Evolutionary conservation across 1,140 invertebrate genomes (phyloP).

Genomic region (Ooceraea biroi): DNA sequence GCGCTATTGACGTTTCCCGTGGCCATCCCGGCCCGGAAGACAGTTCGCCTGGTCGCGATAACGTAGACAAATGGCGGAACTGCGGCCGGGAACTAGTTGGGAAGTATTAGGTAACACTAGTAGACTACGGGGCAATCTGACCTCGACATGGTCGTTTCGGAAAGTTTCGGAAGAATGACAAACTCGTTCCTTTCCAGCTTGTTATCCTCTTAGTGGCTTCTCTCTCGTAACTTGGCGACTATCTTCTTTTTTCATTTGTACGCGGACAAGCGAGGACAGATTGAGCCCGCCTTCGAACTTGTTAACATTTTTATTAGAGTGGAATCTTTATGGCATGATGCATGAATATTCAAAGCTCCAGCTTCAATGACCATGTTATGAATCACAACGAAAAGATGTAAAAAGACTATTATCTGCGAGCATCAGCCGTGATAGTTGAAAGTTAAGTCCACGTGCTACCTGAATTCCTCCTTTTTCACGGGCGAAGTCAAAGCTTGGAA

Average conservation of each 20-base stretch:
- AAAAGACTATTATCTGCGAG: neutral
- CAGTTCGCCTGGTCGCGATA: neutral
- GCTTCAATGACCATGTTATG: neutral
- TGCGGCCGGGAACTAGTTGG: neutral
- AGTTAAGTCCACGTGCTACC: slow-evolving; percentile 6
- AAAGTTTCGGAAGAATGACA: neutral
- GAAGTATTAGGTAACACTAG: neutral
- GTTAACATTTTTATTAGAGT: slow-evolving; percentile 29
- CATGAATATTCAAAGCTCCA: slow-evolving; percentile 26
- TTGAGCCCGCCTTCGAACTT: neutral
- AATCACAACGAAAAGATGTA: neutral
- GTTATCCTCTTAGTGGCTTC: slow-evolving; percentile 28
- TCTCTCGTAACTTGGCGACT: neutral
- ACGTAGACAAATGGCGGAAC: slow-evolving; percentile 13
- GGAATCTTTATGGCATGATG: slow-evolving; percentile 1
- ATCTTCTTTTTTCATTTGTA: neutral
- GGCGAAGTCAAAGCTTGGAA: slow-evolving; percentile 39
- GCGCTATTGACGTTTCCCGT: slow-evolving; percentile 7
- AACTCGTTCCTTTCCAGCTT: slow-evolving; percentile 15
- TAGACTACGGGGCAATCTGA: neutral
- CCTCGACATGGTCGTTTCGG: neutral
- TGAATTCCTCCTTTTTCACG: slow-evolving; percentile 21
- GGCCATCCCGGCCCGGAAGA: neutral
- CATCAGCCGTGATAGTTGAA: neutral
- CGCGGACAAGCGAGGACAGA: neutral